Conservation (phyloP, 92 coral and sea anemone species). For the Ricordea florida region DNA sequence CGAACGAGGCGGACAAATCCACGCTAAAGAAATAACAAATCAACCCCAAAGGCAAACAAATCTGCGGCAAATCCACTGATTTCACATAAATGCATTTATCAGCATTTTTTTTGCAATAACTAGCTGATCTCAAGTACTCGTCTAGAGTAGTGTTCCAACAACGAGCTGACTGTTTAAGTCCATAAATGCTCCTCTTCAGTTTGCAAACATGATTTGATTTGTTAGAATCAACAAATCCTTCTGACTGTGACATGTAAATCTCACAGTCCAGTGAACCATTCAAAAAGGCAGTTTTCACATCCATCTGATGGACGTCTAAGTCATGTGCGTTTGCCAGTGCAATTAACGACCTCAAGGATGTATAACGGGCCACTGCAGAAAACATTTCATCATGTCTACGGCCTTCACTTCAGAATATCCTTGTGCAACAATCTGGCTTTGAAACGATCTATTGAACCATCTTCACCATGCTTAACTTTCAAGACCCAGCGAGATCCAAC, state of each 20-base stretch:
- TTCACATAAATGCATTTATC: conserved; percentile 42
- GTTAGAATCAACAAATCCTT: conserved; percentile 66
- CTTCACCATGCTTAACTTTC: conserved; percentile 57
- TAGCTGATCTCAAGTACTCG: conserved; percentile 37
- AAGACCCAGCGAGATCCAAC: conserved; percentile 67
- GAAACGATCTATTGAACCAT: conserved; percentile 54
- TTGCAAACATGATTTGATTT: conserved; percentile 62
- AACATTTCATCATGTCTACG: conserved; percentile 64
- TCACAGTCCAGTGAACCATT: conserved; percentile 50
- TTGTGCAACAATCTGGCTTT: conserved; percentile 68
- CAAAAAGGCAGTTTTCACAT: conserved; percentile 49
- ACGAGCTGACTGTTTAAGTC: conserved; percentile 30
- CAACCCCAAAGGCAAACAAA: too few species aligned
- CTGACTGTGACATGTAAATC: conserved; percentile 57
- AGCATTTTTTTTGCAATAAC: conserved; percentile 54
- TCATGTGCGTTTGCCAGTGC: conserved; percentile 63
- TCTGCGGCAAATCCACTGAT: too few species aligned
- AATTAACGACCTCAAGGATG: conserved; percentile 55
- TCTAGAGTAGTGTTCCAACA: conserved; percentile 61
- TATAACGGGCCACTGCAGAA: conserved; percentile 59
- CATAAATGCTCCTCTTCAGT: conserved; percentile 41
- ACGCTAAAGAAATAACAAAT: too few species aligned
- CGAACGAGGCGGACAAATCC: too few species aligned
- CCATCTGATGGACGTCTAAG: conserved; percentile 58
- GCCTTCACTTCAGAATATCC: conserved; percentile 71